phyloP scores from a whole-genome alignment of 2,113 vertebrate species.

The Tauraco erythrolophus region DNA sequence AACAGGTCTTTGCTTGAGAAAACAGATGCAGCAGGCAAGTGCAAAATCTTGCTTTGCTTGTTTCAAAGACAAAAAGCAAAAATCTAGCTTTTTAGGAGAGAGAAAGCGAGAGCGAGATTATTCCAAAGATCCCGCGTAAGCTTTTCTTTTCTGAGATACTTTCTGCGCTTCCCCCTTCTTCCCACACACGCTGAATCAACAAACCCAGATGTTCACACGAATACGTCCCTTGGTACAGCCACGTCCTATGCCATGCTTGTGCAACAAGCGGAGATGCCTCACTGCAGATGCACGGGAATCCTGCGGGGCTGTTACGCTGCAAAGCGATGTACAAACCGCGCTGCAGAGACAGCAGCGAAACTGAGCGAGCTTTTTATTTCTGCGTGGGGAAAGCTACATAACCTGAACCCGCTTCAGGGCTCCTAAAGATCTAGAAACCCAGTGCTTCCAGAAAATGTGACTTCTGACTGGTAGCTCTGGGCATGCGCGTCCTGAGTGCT shows the following conservation, averaged over 20 bases:
- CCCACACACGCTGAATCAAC: background rate
- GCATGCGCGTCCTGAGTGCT: background rate
- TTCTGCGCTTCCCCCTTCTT: background rate
- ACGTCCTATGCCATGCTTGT: background rate
- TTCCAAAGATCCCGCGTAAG: background rate
- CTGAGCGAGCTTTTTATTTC: background rate
- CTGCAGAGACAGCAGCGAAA: background rate
- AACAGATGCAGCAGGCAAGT: constrained; percentile 52
- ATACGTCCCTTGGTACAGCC: rapidly evolving
- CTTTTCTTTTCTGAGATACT: background rate
- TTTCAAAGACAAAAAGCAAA: constrained; percentile 5
- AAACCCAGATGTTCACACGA: constrained; percentile 39
- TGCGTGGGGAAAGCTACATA: background rate
- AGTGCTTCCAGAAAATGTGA: background rate
- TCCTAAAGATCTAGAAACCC: background rate
- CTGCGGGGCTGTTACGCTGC: background rate
- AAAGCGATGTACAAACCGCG: background rate
- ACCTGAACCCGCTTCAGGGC: background rate
- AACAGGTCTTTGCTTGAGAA: constrained; percentile 61
- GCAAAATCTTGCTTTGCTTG: background rate
- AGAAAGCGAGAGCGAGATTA: background rate
- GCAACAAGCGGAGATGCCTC: background rate
- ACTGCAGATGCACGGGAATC: background rate
- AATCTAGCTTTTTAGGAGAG: background rate
- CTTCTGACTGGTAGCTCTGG: background rate